Evolutionary conservation across 1,140 invertebrate species (phyloP).

Genomic region (Goniozus legneri): DNA sequence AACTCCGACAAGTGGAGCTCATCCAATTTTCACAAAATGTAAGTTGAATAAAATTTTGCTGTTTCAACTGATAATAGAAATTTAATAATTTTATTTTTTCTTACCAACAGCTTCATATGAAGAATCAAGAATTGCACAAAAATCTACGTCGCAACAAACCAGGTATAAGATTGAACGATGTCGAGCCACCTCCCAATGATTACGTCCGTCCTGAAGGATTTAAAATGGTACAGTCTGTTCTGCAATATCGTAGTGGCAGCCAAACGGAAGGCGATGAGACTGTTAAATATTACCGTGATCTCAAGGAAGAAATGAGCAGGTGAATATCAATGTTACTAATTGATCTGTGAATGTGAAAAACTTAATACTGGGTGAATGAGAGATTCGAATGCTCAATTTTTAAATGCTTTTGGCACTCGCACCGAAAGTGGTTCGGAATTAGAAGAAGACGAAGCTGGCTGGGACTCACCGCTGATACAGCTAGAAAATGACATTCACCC

Average conservation of each 20-base stretch:
- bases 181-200: conserved; percentile 56
- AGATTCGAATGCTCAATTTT: conserved; percentile 43
- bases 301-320: conserved; percentile 58
- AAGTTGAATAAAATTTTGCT: conserved; percentile 57
- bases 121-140: conserved; percentile 68
- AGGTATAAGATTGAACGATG: conserved; percentile 55
- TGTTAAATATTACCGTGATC: conserved; percentile 51
- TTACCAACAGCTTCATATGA: conserved; percentile 59
- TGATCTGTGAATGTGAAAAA: no score
- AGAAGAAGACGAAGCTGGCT: conserved; percentile 54
- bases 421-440: conserved; percentile 55
- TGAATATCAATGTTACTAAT: conserved; percentile 41
- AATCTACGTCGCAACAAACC: conserved; percentile 64
- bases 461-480: conserved; percentile 57
- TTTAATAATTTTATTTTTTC: neutral
- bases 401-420: conserved; percentile 47
- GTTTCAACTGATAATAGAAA: conserved; percentile 24
- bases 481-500: conserved; percentile 56
- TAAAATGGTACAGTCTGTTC: conserved; percentile 56
- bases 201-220: conserved; percentile 63
- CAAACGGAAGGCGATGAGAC: conserved; percentile 48
- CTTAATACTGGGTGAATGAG: conserved; percentile 12
- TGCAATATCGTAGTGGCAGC: conserved; percentile 42
- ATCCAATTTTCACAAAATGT: conserved; percentile 56
- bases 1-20: conserved; percentile 50